Evolutionary conservation across 1,140 invertebrate species (phyloP).

Genomic region (Drosophila teissieri): DNA sequence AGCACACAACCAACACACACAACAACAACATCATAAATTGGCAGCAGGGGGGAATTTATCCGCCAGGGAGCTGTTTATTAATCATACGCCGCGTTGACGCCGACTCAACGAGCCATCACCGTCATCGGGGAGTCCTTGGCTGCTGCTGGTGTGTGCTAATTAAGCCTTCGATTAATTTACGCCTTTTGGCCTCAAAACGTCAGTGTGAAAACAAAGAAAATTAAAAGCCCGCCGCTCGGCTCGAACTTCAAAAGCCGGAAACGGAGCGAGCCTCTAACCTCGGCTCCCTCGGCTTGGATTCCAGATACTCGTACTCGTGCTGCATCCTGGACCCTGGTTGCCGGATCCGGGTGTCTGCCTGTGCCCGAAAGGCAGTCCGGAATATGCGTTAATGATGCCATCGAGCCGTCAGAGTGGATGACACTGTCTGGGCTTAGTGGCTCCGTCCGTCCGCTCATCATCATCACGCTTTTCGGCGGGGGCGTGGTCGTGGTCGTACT

Average conservation of each 20-base stretch:
- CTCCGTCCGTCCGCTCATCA: constrained; percentile 32
- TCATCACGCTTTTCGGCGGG: not conserved
- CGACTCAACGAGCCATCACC: constrained; percentile 33
- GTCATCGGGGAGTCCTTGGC: constrained; percentile 19
- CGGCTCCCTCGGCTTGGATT: not conserved
- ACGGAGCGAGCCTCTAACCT: constrained; percentile 30
- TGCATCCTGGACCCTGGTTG: not conserved
- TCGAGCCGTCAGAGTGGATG: constrained; percentile 64
- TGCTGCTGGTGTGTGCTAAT: constrained; percentile 67
- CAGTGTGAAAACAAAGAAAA: constrained; percentile 80
- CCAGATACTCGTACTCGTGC: not conserved
- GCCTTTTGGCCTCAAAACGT: constrained; percentile 81
- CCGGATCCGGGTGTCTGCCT: constrained; percentile 15
- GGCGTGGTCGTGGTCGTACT: not conserved
- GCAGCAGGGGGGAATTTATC: constrained; percentile 15
- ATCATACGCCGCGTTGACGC: constrained; percentile 76
- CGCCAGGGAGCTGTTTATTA: constrained; percentile 76
- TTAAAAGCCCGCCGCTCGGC: constrained; percentile 76
- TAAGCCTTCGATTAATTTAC: constrained; percentile 83
- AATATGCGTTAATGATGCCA: constrained; percentile 81
- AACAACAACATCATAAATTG: constrained; percentile 33
- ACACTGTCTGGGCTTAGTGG: constrained; percentile 78
- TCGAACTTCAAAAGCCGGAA: constrained; percentile 82
- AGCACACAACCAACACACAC: constrained; percentile 32
- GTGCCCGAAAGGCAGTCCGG: constrained; percentile 63